A percentile compares a stretch with the other conserved stretches of the same genome.
Conservation (phyloP, 2,888 invertebrate species). For the Heliconius ismenius region DNA sequence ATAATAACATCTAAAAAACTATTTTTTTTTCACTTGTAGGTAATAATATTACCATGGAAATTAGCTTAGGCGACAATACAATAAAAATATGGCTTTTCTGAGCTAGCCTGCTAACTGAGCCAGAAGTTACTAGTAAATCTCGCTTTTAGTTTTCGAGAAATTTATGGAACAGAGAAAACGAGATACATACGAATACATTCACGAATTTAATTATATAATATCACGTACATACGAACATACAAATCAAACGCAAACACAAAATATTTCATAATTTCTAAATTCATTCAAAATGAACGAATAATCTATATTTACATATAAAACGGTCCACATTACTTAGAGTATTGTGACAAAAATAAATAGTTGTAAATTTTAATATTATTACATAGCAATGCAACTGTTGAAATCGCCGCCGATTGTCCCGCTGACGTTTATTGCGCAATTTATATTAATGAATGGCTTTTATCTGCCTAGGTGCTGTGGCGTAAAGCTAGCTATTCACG, state of each 20-base stretch:
- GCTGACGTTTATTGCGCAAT: conserved; percentile 71
- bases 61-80: no score
- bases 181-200: no score
- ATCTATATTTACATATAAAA: neutral
- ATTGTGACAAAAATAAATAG: conserved; percentile 31
- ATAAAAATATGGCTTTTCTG: no score
- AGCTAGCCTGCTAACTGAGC: no score
- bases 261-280: neutral
- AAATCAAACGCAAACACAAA: neutral
- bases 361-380: conserved; percentile 30
- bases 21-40: no score
- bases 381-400: conserved; percentile 34
- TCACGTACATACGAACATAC: no score
- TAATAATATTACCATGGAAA: no score
- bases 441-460: conserved; percentile 38
- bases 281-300: neutral
- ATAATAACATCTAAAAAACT: no score
- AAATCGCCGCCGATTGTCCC: conserved; percentile 50
- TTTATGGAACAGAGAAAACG: no score
- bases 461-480: conserved; percentile 8
- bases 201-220: no score
- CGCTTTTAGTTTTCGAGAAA: no score
- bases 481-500: conserved; percentile 9
- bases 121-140: no score
- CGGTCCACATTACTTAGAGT: conserved; percentile 2